Base-by-base conservation (phyloP, 2,113 vertebrate genomes). In the Jacana jacana region DNA sequence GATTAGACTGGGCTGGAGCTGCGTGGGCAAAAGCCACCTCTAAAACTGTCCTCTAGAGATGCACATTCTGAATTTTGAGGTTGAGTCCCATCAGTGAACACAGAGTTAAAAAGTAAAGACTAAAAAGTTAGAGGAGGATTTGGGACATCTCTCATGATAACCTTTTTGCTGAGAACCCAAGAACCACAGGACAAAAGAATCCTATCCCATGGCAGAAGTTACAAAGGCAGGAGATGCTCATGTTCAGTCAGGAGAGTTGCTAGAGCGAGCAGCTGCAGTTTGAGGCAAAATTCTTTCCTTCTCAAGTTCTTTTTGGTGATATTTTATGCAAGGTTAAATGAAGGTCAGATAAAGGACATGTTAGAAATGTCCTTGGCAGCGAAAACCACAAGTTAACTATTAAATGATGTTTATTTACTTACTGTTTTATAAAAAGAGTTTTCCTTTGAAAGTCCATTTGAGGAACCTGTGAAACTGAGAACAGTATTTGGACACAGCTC, bases 341-440 rank as follows among this genome's bases (percentile, higher is more conserved):
- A 95, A 94, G 94, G 77, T 97, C 93, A 95, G 65, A 46, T 69
- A 96, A 95, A 95, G 88, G 89, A 81, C 79, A 90, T 17, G 57
- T 42, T 55, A 91, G 76, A 69, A 85, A 40, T 20, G 27, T 81
- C 58, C 76, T 86, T 92, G 83, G 73, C 81, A 90, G 80, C 58
- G 33, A 92, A 95, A 89, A 72, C 77, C 91, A 70, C 71, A 31
- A 72, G 72, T 81, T 91, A 70, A 77, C 80, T 83, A 40, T 79
- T 93, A 60, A 57, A 69, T 88, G 64, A 40, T 90, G 51, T 89
- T 96, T 96, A 80, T 90, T 96, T 95, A 93, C 54, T 86, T 69
- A 71, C 54, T 63, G 30, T 92, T 92, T 75, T 75, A 92, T 71
- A 64, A 83, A 86, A 94, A 76, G 28, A 48, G 28, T 94, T 94